Evolutionary conservation across 2,797 vertebrate species (phyloP), one percentile per base, ranked within the genome.

Genomic region (Eurystomus glaucurus): DNA sequence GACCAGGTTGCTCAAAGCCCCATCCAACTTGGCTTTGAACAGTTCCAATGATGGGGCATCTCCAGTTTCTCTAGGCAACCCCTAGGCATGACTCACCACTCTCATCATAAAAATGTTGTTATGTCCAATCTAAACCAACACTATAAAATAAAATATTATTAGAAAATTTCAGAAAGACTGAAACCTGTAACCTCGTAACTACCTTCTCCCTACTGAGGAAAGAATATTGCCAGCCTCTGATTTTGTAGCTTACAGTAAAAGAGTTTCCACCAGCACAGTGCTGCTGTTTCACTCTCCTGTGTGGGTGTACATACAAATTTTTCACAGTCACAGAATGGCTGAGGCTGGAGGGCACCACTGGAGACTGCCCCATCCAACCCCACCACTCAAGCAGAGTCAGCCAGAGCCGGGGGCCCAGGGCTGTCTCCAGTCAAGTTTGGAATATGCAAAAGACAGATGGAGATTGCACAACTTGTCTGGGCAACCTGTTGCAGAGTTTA

Each of bases 351-450:
- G n/a, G 21, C 43, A 39, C 17, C 31, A 11, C 26, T 62, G 41
- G 41, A 37, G 35, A 19, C 19, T 14, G 7, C 13, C 26, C 19
- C 3, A 1, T n/a, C 65, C 45, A 46, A 45, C 22, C 22, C 37
- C 43, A 43, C 23, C 0, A 0, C 51, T 66, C 29, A 35, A 11
- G 23, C 51, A 46, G 31, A 23, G 45, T 52, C 58, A 46, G 37
- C 12, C 35, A 46, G 85, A 74, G 48, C 16, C 0, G 0, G 11
- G 14, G 33, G 71, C 29, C 33, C 19, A 16, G 1, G 29, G 7
- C 46, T 50, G 25, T 28, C 26, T 60, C 58, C 7, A 0, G 4
- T 55, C 2, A 2, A 14, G 19, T 78, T 43, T 66, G 35, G 43
- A 51, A 55, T 51, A 33, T 10, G 29, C 51, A 39, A 39, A 82